Base-by-base conservation (phyloP, 2,113 vertebrate genomes). In the Neolamprologus falcicula region DNA sequence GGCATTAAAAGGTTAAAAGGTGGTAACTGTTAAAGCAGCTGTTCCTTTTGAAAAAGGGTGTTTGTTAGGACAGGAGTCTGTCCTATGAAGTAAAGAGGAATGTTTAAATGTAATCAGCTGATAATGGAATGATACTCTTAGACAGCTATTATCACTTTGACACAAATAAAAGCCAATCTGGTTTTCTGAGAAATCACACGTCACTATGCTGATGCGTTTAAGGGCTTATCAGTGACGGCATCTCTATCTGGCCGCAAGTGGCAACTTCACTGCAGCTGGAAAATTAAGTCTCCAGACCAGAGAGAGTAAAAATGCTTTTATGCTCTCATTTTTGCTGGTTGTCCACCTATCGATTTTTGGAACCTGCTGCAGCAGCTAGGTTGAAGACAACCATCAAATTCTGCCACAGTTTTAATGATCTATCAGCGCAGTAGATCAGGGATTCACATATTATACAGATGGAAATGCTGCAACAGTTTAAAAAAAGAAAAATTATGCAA, bases 1-100 rank as follows among this genome's bases (percentile, higher is more conserved):
- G 94, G 92, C 87, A 91, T 93, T 88, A 94, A 93, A 90, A 92
- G 92, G 85, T 88, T 93, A 88, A 94, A 91, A 91, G 61, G 86
- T 84, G 71, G 83, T 92, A 91, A 94, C 92, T 94, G 53, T 94
- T 93, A 45, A 63, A 61, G 33, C 35, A 21, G 13, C 21, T 45
- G 33, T 35, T 17, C 6, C 59, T 14, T 52, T 79, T 19, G 16
- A 59, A 45, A 73, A n/a, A 54, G 33, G 21, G 33, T 55, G 35
- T 5, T 53, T 47, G 31, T 83, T n/a, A 37, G n/a, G 47, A 73
- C 28, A 37, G 13, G 17, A 24, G 33, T 12, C 61, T 42, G 33
- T 24, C 37, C 24, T 9, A 5, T 16, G 4, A 50, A 50, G 40
- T 10, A 76, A 76, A 76, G 26, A 50, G 71, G 24, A 76, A 50